phyloP scores from a whole-genome alignment of 2,797 vertebrate genomes.

The Cyclopterus lumpus region DNA sequence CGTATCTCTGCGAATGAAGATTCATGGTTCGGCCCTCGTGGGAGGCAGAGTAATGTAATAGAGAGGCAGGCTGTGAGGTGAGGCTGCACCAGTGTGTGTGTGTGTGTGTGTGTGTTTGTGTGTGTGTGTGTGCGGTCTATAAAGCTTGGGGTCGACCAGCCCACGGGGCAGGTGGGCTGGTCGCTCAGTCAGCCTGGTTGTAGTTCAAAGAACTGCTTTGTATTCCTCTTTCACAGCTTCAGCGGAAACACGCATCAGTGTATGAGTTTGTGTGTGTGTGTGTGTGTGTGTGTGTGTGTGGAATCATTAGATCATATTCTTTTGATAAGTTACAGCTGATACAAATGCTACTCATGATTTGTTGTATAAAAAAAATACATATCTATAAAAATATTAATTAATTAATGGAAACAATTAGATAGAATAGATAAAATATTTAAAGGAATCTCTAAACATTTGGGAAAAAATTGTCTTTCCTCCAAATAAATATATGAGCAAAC shows the following conservation, averaged over 20 bases:
- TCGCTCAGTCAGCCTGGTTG: neutral
- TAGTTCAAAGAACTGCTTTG: neutral
- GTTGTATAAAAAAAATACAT: neutral
- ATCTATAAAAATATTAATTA: neutral
- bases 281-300: neutral
- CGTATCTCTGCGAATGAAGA: constrained; percentile 70
- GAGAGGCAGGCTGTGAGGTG: constrained; percentile 34
- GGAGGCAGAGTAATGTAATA: constrained; percentile 71
- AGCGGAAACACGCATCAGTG: neutral
- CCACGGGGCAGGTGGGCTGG: constrained; percentile 11
- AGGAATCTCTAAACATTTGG: neutral
- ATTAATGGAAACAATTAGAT: neutral
- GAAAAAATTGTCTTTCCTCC: neutral
- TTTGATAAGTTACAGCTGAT: no score
- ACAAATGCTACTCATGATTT: no score
- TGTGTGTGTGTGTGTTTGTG: constrained; percentile 32
- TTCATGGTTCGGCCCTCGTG: constrained; percentile 71
- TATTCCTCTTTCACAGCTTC: neutral
- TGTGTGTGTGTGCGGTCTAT: constrained; percentile 20
- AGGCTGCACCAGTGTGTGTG: constrained; percentile 44
- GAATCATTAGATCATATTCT: neutral
- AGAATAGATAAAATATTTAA: neutral
- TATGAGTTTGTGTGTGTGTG: neutral
- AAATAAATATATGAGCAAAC: neutral
- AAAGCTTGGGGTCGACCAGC: constrained; percentile 24